These are phyloP conservation scores for Tenthredo notha DNA, from an alignment of 2,888 invertebrate genomes.

Conservation along the genomic window DNA sequence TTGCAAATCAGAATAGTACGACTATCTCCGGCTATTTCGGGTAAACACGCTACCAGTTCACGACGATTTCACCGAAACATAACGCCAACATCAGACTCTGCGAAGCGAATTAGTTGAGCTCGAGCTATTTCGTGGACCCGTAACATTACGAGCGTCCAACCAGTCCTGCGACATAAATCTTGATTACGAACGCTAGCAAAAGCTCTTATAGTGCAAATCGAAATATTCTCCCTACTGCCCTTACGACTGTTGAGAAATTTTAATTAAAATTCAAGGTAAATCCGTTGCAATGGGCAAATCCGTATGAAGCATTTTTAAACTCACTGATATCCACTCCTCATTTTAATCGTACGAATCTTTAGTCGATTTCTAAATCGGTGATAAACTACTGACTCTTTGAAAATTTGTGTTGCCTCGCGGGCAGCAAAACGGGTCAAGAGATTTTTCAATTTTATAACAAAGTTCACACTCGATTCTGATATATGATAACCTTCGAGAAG, in stretches of 20 bases:
- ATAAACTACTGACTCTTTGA: not conserved
- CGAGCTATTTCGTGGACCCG: not conserved
- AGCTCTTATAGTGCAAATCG: slow-evolving; percentile 30
- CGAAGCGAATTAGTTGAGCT: slow-evolving; percentile 35
- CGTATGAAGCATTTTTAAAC: too few species aligned
- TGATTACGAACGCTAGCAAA: not conserved
- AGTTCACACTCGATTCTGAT: not conserved
- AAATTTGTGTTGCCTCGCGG: not conserved
- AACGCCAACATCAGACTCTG: slow-evolving; percentile 31
- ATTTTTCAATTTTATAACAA: not conserved
- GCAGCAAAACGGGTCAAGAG: not conserved
- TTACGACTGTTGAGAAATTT: not conserved
- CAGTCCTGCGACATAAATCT: slow-evolving; percentile 31
- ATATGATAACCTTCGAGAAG: not conserved
- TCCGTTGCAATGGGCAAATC: not conserved
- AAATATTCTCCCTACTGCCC: not conserved
- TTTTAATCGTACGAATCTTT: not conserved
- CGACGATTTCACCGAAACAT: slow-evolving; percentile 29
- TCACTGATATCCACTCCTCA: not conserved
- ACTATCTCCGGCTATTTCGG: slow-evolving; percentile 15
- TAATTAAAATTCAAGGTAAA: not conserved
- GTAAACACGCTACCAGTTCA: slow-evolving; percentile 35
- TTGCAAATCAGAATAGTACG: slow-evolving; percentile 29
- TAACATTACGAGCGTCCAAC: slow-evolving; percentile 16
- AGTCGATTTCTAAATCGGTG: not conserved